Evolutionary conservation across 2,888 invertebrate genomes (phyloP), one percentile per base, ranked within the genome.

Genomic region (Ormyrus thymus): DNA sequence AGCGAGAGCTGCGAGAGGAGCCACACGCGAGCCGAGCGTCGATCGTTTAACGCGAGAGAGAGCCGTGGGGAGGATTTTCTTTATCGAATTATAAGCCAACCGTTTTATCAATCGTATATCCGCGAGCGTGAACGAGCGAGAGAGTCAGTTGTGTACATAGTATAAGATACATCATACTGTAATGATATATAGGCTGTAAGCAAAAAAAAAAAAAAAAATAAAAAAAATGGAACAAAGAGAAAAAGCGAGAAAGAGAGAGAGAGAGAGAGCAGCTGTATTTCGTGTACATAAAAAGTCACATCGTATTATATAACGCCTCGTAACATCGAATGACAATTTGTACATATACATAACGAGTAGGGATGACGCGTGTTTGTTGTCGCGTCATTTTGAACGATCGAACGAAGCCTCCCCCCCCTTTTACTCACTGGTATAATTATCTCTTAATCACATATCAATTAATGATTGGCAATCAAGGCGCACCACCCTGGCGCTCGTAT

Each of bases 361-460:
- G 58, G 46, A 43, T 43, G 15, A 11, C 51, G 29, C 29, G 29
- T 29, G 11, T 29, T 65, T 6, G 50, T 15, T 15, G 64, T 65
- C 10, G 48, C 59, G 59, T 59, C n/a, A 61, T 61, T 61, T 9
- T 43, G 11, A 45, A 58, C 53, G n/a, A 56, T 43, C 55, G 72
- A 43, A 29, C 29, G 29, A 75, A 51, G n/a, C 53, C 46, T 45
- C 51, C 0, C 51, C 7, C 56, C 11, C 29, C 48, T 6, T 4
- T 13, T 48, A 59, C 51, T 43, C 7, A 13, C 10, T 46, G 46
- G n/a, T 29, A 29, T 13, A 64, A 64, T 58, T 61, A 77, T 66
- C 71, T 66, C 66, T 72, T 55, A 53, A 72, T 77, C 50, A 78
- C 77, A 78, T 78, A 72, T 78, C 77, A 72, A 66, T 77, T 45